These are phyloP conservation scores for Pantherophis alleghaniensis DNA, from an alignment of 2,797 vertebrate species.

Conservation along the genomic window DNA sequence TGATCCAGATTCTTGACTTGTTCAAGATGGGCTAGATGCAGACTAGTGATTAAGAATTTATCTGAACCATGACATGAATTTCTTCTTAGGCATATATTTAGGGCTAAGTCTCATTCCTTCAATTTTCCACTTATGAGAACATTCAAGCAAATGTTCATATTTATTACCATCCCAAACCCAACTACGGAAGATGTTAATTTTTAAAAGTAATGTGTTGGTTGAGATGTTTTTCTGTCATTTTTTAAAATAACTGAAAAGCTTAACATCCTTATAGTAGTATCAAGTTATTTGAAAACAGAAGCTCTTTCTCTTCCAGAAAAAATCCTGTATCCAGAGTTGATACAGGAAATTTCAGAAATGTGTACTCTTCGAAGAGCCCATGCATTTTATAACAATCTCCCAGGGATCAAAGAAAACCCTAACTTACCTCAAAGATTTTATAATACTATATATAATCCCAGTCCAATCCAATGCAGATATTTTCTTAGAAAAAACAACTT, in stretches of 20 bases:
- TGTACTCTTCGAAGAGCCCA: background rate
- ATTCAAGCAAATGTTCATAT: background rate
- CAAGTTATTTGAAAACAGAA: background rate
- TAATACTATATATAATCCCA: no score
- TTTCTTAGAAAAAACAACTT: background rate
- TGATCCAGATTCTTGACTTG: background rate
- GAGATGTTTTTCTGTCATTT: background rate
- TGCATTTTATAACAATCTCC: background rate
- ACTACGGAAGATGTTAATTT: background rate
- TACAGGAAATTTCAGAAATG: background rate
- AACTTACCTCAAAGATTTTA: background rate
- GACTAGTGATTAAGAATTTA: background rate
- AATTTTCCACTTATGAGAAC: background rate
- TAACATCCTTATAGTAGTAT: background rate
- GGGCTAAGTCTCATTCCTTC: background rate
- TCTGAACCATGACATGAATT: background rate
- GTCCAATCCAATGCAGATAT: background rate
- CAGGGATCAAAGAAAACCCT: background rate
- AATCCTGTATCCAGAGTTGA: background rate
- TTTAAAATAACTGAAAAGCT: background rate
- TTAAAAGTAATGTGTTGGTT: background rate
- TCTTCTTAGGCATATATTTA: background rate
- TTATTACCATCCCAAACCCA: background rate
- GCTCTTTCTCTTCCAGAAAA: background rate
- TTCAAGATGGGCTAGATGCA: background rate